A percentile compares a stretch with the other conserved stretches of the same genome.
phyloP scores from a whole-genome alignment of 2,113 vertebrate genomes.

The Halichoeres trimaculatus region DNA sequence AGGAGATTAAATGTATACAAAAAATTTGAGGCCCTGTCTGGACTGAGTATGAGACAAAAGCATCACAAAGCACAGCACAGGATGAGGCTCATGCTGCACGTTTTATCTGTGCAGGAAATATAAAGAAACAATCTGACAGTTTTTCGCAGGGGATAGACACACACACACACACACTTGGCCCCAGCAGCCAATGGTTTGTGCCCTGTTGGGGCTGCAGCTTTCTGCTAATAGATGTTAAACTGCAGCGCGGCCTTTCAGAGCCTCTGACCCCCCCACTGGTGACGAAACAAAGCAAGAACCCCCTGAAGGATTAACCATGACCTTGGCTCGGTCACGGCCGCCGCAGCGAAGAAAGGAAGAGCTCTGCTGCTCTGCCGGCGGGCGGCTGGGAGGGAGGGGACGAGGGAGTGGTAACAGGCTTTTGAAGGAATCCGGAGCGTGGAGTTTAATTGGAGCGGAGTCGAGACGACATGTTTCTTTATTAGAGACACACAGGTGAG shows the following conservation, averaged over 20 bases:
- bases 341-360: slow-evolving; percentile 24
- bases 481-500: no score
- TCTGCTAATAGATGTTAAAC: slow-evolving; percentile 58
- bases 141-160: not conserved
- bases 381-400: not conserved
- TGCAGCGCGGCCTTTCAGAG: slow-evolving; percentile 39
- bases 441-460: slow-evolving; percentile 12
- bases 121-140: no score
- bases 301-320: slow-evolving; percentile 30
- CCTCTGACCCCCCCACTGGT: slow-evolving; percentile 35
- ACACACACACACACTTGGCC: not conserved
- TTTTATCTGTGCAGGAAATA: no score
- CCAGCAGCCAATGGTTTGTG: not conserved
- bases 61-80: no score
- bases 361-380: not conserved
- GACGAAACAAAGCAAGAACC: slow-evolving; percentile 14
- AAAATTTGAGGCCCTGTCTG: no score
- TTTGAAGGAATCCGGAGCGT: slow-evolving; percentile 23
- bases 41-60: no score
- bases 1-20: no score
- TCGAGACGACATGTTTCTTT: not conserved
- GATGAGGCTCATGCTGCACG: no score
- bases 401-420: not conserved
- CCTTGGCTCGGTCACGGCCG: not conserved
- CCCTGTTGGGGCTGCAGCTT: slow-evolving; percentile 17